Evolutionary conservation across 2,113 vertebrate species (phyloP).

Genomic region (Indicator maculatus): DNA sequence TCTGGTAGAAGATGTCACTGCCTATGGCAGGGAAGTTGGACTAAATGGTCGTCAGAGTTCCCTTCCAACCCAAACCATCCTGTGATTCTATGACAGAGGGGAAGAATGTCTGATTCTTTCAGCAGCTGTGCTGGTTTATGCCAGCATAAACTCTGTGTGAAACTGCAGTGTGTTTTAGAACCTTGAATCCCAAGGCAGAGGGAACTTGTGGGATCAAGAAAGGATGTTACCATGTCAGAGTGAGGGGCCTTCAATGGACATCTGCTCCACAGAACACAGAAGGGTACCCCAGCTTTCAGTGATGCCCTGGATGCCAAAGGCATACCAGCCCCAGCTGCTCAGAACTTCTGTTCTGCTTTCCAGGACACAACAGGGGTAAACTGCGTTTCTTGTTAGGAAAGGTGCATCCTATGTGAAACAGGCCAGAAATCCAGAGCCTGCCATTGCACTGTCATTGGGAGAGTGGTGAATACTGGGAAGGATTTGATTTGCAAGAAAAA

Average conservation of each 20-base stretch:
- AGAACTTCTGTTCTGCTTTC: background rate
- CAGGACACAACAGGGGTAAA: accelerated
- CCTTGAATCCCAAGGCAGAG: background rate
- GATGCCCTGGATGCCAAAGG: background rate
- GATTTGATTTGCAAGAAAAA: background rate
- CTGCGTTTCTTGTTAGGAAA: background rate
- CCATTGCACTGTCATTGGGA: background rate
- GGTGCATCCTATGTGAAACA: background rate
- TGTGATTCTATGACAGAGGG: background rate
- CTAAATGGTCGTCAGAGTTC: background rate
- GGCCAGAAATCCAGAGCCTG: background rate
- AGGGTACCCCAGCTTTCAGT: background rate
- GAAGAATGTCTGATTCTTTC: background rate
- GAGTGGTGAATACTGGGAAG: background rate
- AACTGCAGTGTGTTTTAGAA: background rate
- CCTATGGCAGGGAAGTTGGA: background rate
- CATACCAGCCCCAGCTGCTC: background rate
- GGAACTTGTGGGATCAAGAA: background rate
- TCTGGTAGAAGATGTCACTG: background rate
- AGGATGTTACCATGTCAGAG: background rate
- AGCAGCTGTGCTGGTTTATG: background rate
- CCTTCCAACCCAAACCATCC: background rate
- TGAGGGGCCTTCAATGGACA: background rate
- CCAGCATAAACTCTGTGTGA: background rate
- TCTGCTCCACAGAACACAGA: background rate